phyloP scores from a whole-genome alignment of 2,797 vertebrate species.

The Cryptoprocta ferox region DNA sequence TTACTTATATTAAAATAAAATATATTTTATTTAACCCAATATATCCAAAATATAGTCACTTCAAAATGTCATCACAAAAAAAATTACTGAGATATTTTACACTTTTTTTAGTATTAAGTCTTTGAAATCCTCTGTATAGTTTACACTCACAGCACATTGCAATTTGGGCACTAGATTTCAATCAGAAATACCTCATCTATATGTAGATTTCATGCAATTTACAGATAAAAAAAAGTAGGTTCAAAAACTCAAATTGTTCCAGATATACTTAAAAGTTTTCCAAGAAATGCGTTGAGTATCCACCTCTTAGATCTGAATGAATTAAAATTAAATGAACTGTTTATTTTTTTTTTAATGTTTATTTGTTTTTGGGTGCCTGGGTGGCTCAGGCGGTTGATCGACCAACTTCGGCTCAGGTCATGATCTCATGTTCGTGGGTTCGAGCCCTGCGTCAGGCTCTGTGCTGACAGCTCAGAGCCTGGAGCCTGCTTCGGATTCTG shows the following conservation, averaged over 20 bases:
- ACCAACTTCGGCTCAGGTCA: too few relatives aligned
- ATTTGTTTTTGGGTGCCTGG: too few relatives aligned
- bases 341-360: background rate
- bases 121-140: background rate
- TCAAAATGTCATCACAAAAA: background rate
- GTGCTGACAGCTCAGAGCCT: too few relatives aligned
- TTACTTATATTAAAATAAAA: background rate
- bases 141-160: background rate
- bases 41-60: background rate
- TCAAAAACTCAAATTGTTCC: background rate
- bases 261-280: background rate
- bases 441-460: too few relatives aligned
- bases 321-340: background rate
- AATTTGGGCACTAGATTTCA: background rate
- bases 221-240: background rate
- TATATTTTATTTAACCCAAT: background rate
- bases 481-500: too few relatives aligned
- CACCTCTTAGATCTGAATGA: background rate
- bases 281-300: background rate
- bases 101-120: background rate
- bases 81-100: background rate
- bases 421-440: too few relatives aligned
- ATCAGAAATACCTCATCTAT: background rate
- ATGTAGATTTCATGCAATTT: background rate
- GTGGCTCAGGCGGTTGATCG: too few relatives aligned